A percentile compares a stretch with the other conserved stretches of the same genome.
Conservation (phyloP, 2,797 vertebrate species). For the Agapornis canus region DNA sequence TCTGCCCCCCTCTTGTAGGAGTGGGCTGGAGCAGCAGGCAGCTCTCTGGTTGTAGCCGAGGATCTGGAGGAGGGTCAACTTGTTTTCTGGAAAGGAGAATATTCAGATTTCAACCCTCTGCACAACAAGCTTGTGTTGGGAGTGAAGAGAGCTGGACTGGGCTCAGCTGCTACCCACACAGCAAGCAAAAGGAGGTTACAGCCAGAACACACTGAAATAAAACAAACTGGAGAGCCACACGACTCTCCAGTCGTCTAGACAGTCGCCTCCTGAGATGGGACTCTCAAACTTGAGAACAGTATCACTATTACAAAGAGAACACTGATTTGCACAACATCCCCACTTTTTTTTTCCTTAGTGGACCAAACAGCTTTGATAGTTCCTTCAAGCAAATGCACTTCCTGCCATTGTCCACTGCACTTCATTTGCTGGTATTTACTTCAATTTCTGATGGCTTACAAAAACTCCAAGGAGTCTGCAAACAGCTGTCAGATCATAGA, state of each 20-base stretch:
- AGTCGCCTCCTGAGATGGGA: rapidly evolving
- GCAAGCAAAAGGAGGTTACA: not conserved
- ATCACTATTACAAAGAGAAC: not conserved
- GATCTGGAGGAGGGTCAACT: conserved; percentile 79
- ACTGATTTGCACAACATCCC: not conserved
- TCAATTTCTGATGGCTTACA: not conserved
- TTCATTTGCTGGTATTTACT: not conserved
- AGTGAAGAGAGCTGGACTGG: not conserved
- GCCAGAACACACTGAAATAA: not conserved
- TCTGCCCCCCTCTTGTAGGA: conserved; percentile 87
- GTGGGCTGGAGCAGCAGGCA: conserved; percentile 89
- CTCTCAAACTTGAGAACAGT: not conserved
- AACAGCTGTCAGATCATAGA: not conserved
- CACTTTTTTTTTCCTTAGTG: not conserved
- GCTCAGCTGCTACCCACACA: not conserved
- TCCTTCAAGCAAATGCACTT: not conserved
- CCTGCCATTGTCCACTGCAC: not conserved
- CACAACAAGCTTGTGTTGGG: not conserved
- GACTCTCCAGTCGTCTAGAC: not conserved
- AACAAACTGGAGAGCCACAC: not conserved
- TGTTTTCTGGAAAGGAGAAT: conserved; percentile 78
- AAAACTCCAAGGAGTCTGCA: not conserved
- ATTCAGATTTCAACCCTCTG: not conserved
- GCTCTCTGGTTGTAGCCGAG: conserved; percentile 89
- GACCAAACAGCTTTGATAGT: not conserved